Conservation (phyloP, 2,113 vertebrate species). For the Salvelinus namaycush region DNA sequence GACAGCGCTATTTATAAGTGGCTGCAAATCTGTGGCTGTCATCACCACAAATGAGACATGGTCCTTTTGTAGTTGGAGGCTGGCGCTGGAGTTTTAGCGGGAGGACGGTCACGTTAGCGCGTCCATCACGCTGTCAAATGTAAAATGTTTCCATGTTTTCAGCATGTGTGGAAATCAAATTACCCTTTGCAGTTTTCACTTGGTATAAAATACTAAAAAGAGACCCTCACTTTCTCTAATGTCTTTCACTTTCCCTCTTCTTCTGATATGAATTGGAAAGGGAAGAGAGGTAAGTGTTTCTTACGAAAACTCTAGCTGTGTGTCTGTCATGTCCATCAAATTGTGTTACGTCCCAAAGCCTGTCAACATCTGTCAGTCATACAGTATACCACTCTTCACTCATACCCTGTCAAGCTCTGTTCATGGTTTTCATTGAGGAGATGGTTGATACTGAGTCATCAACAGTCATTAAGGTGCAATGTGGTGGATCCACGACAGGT, state of each 20-base stretch:
- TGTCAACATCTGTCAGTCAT: not conserved
- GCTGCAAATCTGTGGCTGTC: constrained; percentile 47
- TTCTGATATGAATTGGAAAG: constrained; percentile 39
- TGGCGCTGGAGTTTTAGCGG: constrained; percentile 32
- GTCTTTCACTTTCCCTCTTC: constrained; percentile 19
- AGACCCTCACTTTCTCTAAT: constrained; percentile 7
- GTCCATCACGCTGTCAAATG: constrained; percentile 43
- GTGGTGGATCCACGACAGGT: too few relatives aligned
- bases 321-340: not conserved
- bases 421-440: not conserved
- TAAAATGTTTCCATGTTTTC: constrained; percentile 24
- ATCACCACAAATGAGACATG: constrained; percentile 42
- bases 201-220: too few relatives aligned
- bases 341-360: not conserved
- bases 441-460: not conserved
- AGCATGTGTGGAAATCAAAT: not conserved
- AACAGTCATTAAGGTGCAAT: too few relatives aligned
- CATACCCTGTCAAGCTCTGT: not conserved
- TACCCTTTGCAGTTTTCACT: not conserved
- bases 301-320: not conserved
- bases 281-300: constrained; percentile 58
- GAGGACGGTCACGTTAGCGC: constrained; percentile 17
- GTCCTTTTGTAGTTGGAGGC: constrained; percentile 30
- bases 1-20: constrained; percentile 62
- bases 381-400: not conserved